Evolutionary conservation across 2,888 invertebrate genomes (phyloP).

Genomic region (Drosophila mayaguana): DNA sequence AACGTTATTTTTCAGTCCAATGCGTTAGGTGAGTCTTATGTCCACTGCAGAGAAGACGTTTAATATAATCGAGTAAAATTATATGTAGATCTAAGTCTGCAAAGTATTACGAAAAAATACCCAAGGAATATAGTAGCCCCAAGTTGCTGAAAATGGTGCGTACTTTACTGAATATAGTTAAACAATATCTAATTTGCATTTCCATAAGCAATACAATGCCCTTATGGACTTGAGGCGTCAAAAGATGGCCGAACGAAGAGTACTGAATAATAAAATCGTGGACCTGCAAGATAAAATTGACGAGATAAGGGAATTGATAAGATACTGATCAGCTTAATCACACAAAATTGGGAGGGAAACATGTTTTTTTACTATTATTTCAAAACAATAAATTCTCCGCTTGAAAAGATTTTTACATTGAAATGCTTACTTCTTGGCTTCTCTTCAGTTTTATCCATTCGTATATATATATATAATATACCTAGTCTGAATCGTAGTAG

Average conservation of each 20-base stretch:
- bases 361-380: no score
- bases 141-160: background rate
- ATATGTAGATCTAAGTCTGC: background rate
- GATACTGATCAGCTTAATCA: background rate
- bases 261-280: background rate
- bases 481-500: background rate
- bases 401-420: background rate
- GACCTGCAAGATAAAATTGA: background rate
- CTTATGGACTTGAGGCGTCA: background rate
- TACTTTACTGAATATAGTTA: no score
- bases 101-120: background rate
- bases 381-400: background rate
- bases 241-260: background rate
- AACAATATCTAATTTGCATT: background rate
- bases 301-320: background rate
- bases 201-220: background rate
- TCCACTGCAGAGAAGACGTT: background rate
- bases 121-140: background rate
- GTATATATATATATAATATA: no score
- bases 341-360: no score
- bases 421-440: background rate
- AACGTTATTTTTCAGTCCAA: background rate
- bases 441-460: background rate
- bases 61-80: background rate
- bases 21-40: constrained; percentile 14